Conservation (phyloP, 2,888 invertebrate genomes). For the Anorthoa munda region DNA sequence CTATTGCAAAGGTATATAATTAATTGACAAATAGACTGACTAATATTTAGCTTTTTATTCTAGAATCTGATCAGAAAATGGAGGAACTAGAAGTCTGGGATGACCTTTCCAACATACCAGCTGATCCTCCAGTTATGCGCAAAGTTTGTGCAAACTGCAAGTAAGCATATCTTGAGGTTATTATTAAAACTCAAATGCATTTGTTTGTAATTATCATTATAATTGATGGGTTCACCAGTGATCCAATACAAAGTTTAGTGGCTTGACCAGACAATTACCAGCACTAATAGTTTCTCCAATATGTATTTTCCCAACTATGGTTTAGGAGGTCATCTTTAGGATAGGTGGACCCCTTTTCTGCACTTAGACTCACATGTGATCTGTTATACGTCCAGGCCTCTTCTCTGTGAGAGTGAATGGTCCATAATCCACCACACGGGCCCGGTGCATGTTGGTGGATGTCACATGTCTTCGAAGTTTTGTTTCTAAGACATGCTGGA, state of each 20-base stretch:
- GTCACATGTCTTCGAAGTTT: too few species aligned
- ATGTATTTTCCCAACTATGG: background rate
- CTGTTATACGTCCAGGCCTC: too few species aligned
- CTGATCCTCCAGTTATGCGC: conserved; percentile 94
- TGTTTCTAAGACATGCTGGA: too few species aligned
- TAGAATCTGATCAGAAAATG: conserved; percentile 68
- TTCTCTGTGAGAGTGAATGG: too few species aligned
- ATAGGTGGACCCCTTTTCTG: too few species aligned
- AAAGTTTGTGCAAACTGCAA: conserved; percentile 93
- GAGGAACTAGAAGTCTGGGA: conserved; percentile 91
- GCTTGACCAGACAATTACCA: background rate
- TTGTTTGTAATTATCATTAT: background rate
- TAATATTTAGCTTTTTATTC: background rate
- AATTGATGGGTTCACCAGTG: background rate
- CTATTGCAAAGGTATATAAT: background rate
- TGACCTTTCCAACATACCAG: conserved; percentile 93
- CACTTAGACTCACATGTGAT: too few species aligned
- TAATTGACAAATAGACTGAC: background rate
- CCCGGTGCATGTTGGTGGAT: too few species aligned
- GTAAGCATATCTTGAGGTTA: conserved; percentile 87
- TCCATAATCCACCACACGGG: too few species aligned
- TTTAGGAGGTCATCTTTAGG: background rate
- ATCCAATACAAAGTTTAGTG: background rate
- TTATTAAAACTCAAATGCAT: background rate
- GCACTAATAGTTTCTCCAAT: background rate